A percentile compares a stretch with the other conserved stretches of the same genome.
Conservation (phyloP, 1,140 invertebrate species). For the Solenopsis invicta region DNA sequence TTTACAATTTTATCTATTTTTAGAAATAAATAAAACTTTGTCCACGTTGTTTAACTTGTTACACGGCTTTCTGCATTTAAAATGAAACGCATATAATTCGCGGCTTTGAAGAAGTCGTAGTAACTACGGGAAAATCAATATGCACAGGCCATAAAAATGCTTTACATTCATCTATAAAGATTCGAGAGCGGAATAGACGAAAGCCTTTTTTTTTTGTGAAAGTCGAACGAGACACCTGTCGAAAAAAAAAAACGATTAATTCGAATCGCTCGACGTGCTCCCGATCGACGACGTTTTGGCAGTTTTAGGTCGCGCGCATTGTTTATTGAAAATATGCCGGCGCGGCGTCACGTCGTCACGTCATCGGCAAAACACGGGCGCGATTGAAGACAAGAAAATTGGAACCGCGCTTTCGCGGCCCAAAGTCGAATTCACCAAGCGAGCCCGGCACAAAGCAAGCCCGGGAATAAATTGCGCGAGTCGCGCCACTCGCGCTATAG, state of each 20-base stretch:
- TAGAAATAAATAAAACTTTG: neutral
- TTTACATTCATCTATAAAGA: conserved; percentile 13
- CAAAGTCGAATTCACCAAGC: conserved; percentile 66
- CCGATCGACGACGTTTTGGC: conserved; percentile 39
- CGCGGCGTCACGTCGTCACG: conserved; percentile 6
- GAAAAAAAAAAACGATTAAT: conserved; percentile 52
- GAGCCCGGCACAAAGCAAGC: conserved; percentile 65
- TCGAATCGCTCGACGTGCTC: conserved; percentile 11
- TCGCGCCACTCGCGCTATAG: conserved; percentile 29
- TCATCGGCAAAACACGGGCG: neutral
- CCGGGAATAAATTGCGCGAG: conserved; percentile 66
- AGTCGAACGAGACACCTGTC: neutral
- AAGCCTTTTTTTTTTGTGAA: conserved; percentile 3
- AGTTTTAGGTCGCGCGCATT: conserved; percentile 37
- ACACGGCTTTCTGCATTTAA: neutral
- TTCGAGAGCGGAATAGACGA: neutral
- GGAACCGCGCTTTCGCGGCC: conserved; percentile 23
- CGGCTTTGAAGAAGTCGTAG: neutral
- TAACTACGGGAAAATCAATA: neutral
- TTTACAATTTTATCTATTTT: neutral
- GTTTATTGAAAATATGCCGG: conserved; percentile 50
- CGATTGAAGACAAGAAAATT: conserved; percentile 58
- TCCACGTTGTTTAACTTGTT: neutral
- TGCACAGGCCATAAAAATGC: neutral
- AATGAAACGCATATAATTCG: conserved; percentile 12